Evolutionary conservation across 2,113 vertebrate species (phyloP).

Genomic region (Felis chaus): DNA sequence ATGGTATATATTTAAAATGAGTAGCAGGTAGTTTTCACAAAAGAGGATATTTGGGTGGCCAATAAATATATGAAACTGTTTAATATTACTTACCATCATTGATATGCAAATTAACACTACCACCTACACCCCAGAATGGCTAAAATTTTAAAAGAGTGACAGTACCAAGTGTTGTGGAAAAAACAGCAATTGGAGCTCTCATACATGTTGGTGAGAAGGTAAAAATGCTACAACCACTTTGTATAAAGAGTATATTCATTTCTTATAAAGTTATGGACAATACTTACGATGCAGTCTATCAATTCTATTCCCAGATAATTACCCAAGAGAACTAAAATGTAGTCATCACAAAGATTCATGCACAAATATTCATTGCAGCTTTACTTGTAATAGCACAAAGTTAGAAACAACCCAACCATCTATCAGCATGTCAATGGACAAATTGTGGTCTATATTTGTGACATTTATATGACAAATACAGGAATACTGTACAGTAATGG

Average conservation of each 20-base stretch:
- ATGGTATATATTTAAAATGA: slow-evolving; percentile 19
- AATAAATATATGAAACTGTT: neutral
- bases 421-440: neutral
- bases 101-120: neutral
- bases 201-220: neutral
- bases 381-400: neutral
- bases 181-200: neutral
- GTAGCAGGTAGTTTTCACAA: neutral
- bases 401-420: neutral
- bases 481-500: neutral
- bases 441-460: neutral
- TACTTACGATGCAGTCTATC: neutral
- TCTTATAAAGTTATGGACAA: neutral
- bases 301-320: neutral
- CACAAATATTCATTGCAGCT: neutral
- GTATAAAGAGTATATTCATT: neutral
- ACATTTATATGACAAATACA: neutral
- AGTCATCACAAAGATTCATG: neutral
- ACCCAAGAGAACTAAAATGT: neutral
- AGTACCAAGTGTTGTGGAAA: neutral
- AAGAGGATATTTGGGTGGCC: neutral
- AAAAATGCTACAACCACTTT: neutral
- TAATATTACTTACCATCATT: neutral
- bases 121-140: neutral
- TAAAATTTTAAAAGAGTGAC: neutral